Conservation (phyloP, 1,140 invertebrate species). For the Diachasma alloeum region DNA sequence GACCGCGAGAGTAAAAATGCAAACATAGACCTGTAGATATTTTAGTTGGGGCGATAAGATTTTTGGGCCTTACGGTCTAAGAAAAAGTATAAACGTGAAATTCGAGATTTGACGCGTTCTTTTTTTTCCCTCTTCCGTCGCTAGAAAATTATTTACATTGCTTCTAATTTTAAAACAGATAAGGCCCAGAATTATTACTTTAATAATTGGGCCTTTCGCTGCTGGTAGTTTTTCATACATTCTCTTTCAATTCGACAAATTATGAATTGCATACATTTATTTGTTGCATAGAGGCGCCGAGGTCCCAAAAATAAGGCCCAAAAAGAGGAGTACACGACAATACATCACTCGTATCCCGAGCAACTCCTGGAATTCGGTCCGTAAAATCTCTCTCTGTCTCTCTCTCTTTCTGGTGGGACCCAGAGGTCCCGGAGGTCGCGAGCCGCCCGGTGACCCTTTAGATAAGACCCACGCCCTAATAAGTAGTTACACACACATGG, state of each 20-base stretch:
- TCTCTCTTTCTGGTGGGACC: conserved; percentile 45
- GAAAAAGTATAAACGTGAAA: background rate
- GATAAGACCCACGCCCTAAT: conserved; percentile 65
- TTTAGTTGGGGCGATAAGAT: background rate
- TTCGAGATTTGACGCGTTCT: background rate
- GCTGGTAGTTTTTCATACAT: too few relatives aligned
- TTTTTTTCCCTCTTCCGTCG: background rate
- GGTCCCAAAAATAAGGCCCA: background rate
- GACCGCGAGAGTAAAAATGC: background rate
- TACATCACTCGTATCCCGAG: conserved; percentile 28
- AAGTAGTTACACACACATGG: conserved; percentile 58
- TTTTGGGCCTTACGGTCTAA: background rate
- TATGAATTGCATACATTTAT: too few relatives aligned
- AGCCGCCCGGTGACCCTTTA: conserved; percentile 60
- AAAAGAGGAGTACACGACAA: background rate
- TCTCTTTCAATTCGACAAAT: too few relatives aligned
- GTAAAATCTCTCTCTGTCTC: conserved; percentile 27
- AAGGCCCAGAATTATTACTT: too few relatives aligned
- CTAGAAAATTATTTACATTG: too few relatives aligned
- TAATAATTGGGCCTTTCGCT: too few relatives aligned
- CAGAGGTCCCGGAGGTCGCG: conserved; percentile 53
- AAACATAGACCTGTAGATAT: background rate
- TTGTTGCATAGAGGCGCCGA: conserved; percentile 8
- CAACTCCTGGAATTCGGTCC: conserved; percentile 63
- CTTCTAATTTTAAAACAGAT: too few relatives aligned